Base-by-base conservation (phyloP, 2,113 vertebrate genomes). In the Etheostoma spectabile region DNA sequence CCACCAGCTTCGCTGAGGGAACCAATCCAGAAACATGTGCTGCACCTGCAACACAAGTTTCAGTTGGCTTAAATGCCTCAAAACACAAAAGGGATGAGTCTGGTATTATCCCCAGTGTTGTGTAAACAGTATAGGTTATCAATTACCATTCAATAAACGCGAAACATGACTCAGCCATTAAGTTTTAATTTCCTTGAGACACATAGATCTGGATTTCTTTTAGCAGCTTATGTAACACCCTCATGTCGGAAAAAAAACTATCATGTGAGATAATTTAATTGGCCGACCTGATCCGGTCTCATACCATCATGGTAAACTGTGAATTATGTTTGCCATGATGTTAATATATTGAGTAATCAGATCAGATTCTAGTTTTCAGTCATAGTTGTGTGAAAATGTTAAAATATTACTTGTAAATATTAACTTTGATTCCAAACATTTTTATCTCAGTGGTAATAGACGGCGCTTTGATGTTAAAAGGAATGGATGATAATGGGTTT, bases 31-130 rank as follows among this genome's bases (percentile, higher is more conserved):
- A 56, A 53, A 77, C 55, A 83, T 12, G 57, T 75, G 73, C 46
- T 3, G 18, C 65, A 55, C 69, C 60, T 27, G 62, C 57, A 76
- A 19, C 10, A 69, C n/a, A 78, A 64, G 88, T 86, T 80, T 89
- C 84, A 76, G 27, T 77, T 85, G 85, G 74, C 76, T 74, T 15
- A 42, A 42, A 21, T 83, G 63, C 81, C 59, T 48, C 1, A 2
- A 12, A 74, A 49, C 27, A 88, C 83, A 89, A 85, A 88, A 83
- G 62, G 16, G 6, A 5, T 2, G 15, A 27, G 14, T 66, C 69
- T 65, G 57, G 14, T 83, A 59, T 80, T 74, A 79, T 87, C 19
- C 61, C 51, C 71, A 57, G 30, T 2, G n/a, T 52, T 55, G 57
- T 63, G 65, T 27, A 7, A 62, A 72, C n/a, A 30, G 48, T 67